Evolutionary conservation across 2,797 vertebrate genomes (phyloP), one percentile per base, ranked within the genome.

Genomic region (Zenarchopterus dispar): DNA sequence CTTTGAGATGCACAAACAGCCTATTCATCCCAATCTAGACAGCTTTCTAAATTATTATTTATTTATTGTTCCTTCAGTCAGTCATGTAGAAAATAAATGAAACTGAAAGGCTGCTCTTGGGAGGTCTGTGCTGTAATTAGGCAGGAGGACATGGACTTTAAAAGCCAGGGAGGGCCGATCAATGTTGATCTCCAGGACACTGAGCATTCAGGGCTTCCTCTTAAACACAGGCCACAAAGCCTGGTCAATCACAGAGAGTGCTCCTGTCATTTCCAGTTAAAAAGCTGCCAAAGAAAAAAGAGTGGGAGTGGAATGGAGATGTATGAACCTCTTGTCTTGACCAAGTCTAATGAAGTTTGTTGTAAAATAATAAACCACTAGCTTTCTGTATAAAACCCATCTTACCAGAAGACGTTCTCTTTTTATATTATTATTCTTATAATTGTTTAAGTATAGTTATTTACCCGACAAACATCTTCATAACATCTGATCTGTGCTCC

Each of bases 101-200:
- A 53, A 68, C 62, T 41, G 59, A 68, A 61, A 84, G 87, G 84
- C 85, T 90, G 71, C 45, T 70, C 53, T 26, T 24, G 23, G 17
- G 23, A 62, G 45, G 49, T 60, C 51, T 41, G 6, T 15, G 51
- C 45, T 81, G 69, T 87, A 75, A 85, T 87, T 88, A 85, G 65
- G 71, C 9, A 16, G 18, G 45, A 68, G 53, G 18, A 76, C 58
- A 44, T 45, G 53, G 73, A 42, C 64, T 61, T 48, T 77, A 75
- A 87, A 72, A 80, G 62, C 56, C 72, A 69, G 66, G 70, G 24
- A 57, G 50, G 74, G 57, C 47, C 62, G 81, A 85, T 90, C 87
- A 78, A 84, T 86, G 53, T 47, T 74, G 71, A 13, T 39, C 36
- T 39, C 36, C 13, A 39, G 36, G 36, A 39, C 36, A 39, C 13